phyloP scores from a whole-genome alignment of 1,140 invertebrate genomes.

The Nasonia giraulti region DNA sequence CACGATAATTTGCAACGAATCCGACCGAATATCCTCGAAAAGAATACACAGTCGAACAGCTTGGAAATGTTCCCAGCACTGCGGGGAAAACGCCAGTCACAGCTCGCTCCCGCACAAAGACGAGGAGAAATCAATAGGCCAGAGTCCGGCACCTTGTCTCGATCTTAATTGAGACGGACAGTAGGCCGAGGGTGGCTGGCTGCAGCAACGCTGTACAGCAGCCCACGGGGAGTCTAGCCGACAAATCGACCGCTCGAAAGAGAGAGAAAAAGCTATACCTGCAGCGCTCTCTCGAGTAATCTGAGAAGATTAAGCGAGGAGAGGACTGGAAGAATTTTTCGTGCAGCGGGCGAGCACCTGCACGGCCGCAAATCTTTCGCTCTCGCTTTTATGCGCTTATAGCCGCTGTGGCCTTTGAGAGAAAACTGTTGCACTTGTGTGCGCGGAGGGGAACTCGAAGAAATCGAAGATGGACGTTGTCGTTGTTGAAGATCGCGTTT shows the following conservation, averaged over 20 bases:
- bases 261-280: not conserved
- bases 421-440: not conserved
- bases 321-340: not conserved
- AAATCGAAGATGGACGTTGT: constrained; percentile 1
- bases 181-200: constrained; percentile 32
- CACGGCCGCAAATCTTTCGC: not conserved
- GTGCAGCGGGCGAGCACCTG: not conserved
- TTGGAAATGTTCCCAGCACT: not conserved
- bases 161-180: constrained; percentile 56
- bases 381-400: not conserved
- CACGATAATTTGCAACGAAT: too few relatives aligned
- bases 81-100: not conserved
- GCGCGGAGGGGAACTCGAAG: not conserved
- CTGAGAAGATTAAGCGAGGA: constrained; percentile 21
- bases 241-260: constrained; percentile 9
- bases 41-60: not conserved
- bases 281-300: not conserved
- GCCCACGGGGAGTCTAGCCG: not conserved
- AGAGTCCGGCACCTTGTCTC: not conserved
- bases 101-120: constrained; percentile 15
- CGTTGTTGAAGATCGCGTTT: not conserved
- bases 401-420: not conserved
- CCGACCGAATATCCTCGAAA: too few relatives aligned
- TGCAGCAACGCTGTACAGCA: not conserved
- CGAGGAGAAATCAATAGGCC: constrained; percentile 37